Conservation (phyloP, 2,113 vertebrate species). For the Gorsachius goisagi region DNA sequence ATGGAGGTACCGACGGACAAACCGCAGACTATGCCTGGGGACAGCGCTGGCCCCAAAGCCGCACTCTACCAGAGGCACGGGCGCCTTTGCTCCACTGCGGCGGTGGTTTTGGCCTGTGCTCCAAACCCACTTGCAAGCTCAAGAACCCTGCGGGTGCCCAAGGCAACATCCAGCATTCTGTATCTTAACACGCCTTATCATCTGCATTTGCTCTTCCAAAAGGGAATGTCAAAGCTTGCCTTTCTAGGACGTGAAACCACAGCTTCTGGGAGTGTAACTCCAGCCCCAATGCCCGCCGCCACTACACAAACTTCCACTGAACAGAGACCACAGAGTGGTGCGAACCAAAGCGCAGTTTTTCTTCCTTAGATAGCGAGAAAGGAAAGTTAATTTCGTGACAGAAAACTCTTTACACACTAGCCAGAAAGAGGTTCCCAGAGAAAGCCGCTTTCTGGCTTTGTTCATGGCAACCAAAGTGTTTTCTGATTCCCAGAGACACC, state of each 20-base stretch:
- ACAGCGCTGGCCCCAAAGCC: neutral
- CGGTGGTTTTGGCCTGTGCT: neutral
- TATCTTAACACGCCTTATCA: neutral
- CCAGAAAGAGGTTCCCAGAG: neutral
- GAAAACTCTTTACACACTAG: neutral
- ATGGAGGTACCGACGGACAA: neutral
- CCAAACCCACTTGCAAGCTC: neutral
- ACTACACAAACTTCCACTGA: conserved; percentile 46
- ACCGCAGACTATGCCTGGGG: neutral
- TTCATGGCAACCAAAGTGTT: neutral
- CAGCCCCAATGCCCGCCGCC: neutral
- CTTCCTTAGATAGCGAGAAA: neutral
- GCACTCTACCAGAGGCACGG: fast-evolving
- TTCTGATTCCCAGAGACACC: neutral
- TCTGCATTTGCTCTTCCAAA: neutral
- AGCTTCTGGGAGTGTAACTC: neutral
- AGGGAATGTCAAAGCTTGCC: neutral
- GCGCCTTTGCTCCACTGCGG: fast-evolving
- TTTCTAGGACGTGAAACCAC: neutral
- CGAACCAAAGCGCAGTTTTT: neutral
- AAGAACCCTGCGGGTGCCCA: neutral
- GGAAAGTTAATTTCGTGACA: neutral
- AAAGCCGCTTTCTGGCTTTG: neutral
- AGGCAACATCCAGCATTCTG: neutral
- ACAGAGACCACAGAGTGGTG: neutral